Evolutionary conservation across 2,888 invertebrate genomes (phyloP), one percentile per base, ranked within the genome.

Genomic region (Dynastes grantii): DNA sequence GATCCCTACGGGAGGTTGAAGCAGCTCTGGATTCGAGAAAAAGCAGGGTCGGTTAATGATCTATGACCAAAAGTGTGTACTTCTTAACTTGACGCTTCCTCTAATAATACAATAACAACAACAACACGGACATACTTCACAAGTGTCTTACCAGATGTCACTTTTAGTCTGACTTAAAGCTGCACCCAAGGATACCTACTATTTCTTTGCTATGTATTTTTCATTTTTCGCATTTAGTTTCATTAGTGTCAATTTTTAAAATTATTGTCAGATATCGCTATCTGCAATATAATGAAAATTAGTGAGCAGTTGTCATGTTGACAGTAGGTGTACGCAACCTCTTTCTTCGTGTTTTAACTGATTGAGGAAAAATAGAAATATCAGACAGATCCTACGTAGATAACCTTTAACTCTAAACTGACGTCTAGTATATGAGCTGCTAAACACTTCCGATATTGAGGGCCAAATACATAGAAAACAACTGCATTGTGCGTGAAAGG

Each of bases 401-500:
- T 29, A 29, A 45, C 45, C 11, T 45, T 11, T 11, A 45, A 45
- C 8, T 45, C 8, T 32, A 32, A 63, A 13, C 29, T 27, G 32
- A 63, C 63, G 11, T 63, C 63, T 63, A 11, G 13, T 63, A 29
- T 29, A 63, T 13, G 63, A 63, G 3, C 11, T 29, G 63, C 13
- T 32, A 63, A 63, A 63, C 27, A 61, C 8, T 16, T 53, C 5
- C 32, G 53, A 16, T n/a, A 53, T 53, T 53, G n/a, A 53, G 45
- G 45, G 9, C 8, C 8, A 45, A 45, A 8, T n/a, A n/a, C 55
- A 55, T 55, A 70, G 40, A 45, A 75, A 75, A 75, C 73, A 75
- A 75, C 73, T 75, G 73, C 61, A 63, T 61, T 40, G 73, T 61
- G 32, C 32, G 61, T 61, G 45, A 61, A 45, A 61, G 40, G 61